phyloP scores from a whole-genome alignment of 2,888 invertebrate genomes.

The Osmoderma eremita region DNA sequence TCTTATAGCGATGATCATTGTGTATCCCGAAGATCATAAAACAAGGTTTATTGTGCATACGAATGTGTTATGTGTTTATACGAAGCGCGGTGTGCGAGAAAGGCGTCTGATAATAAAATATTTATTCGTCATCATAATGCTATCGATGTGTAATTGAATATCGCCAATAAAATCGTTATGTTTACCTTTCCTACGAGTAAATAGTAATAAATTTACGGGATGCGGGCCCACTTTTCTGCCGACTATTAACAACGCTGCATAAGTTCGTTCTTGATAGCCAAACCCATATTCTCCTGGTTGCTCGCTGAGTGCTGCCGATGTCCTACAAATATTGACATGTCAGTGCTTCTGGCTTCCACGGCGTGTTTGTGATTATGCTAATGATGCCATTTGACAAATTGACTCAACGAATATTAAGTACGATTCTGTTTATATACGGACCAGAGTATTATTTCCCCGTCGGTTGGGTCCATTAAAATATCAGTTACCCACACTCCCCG shows the following conservation, averaged over 20 bases:
- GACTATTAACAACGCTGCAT: background rate
- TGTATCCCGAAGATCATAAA: conserved; percentile 36
- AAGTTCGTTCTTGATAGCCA: background rate
- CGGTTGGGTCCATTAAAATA: conserved; percentile 44
- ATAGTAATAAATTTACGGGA: conserved; percentile 39
- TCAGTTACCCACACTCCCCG: conserved; percentile 41
- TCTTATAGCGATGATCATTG: conserved; percentile 15
- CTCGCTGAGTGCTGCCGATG: conserved; percentile 7
- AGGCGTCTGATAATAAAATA: conserved; percentile 39
- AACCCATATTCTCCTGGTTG: too few relatives aligned
- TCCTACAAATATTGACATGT: conserved; percentile 42
- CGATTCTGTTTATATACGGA: conserved; percentile 40
- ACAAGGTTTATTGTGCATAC: conserved; percentile 5
- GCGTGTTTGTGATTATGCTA: conserved; percentile 46
- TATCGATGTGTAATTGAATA: conserved; percentile 42
- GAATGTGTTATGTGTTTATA: conserved; percentile 18
- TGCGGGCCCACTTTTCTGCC: conserved; percentile 29
- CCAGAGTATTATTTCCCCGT: conserved; percentile 31
- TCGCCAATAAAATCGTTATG: conserved; percentile 42
- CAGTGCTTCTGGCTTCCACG: conserved; percentile 38
- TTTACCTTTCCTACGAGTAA: conserved; percentile 38
- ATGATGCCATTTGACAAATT: conserved; percentile 48
- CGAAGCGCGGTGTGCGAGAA: background rate
- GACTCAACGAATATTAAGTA: conserved; percentile 45
- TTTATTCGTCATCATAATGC: conserved; percentile 40